Evolutionary conservation across 2,113 vertebrate species (phyloP).

Genomic region (Bucco capensis): DNA sequence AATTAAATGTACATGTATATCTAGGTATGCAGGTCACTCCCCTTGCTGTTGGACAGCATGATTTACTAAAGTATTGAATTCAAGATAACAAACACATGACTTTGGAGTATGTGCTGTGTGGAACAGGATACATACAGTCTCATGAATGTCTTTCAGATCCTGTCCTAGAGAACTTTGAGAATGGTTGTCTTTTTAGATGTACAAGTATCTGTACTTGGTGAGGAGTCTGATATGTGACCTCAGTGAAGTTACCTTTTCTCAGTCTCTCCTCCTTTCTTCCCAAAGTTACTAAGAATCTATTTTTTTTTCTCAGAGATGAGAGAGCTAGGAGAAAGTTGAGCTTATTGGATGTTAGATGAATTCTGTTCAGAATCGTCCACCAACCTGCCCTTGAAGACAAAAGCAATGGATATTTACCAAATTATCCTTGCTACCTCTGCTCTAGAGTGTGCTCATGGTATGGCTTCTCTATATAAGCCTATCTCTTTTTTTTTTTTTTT

Average conservation of each 20-base stretch:
- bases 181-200: background rate
- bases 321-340: background rate
- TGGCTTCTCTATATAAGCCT: background rate
- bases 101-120: background rate
- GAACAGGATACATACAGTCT: slow-evolving; percentile 16
- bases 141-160: background rate
- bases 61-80: background rate
- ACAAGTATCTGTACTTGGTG: background rate
- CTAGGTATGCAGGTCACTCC: slow-evolving; percentile 26
- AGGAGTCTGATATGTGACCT: background rate
- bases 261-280: background rate
- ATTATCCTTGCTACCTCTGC: background rate
- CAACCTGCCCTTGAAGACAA: background rate
- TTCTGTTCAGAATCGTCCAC: background rate
- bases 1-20: background rate
- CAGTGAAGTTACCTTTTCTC: background rate
- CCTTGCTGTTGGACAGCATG: slow-evolving; percentile 9
- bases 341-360: background rate
- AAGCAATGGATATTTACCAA: background rate
- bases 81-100: background rate
- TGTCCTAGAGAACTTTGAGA: background rate
- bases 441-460: background rate
- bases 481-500: background rate
- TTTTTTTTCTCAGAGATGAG: background rate
- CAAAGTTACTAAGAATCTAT: background rate